A percentile compares a stretch with the other conserved stretches of the same genome.
phyloP scores from a whole-genome alignment of 2,888 invertebrate species.

The Epinotia demarniana region DNA sequence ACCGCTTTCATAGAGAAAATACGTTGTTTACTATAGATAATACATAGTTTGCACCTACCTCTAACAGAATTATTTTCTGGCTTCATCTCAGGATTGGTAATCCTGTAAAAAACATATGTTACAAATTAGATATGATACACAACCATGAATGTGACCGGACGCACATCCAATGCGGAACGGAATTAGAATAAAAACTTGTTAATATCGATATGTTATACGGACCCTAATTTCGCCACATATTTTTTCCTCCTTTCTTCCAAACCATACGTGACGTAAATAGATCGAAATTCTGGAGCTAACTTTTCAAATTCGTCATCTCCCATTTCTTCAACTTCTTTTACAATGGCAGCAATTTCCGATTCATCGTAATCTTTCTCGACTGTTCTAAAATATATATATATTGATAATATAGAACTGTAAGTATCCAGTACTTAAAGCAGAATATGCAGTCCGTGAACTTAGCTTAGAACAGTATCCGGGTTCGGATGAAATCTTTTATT shows the following conservation, averaged over 20 bases:
- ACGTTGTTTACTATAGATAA: too few species aligned
- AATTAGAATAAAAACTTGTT: neutral
- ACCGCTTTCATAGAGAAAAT: too few species aligned
- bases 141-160: neutral
- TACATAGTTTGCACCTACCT: slow-evolving; percentile 11
- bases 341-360: slow-evolving; percentile 67
- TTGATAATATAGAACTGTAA: neutral
- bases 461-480: too few species aligned
- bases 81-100: neutral
- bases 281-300: slow-evolving; percentile 64
- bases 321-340: slow-evolving; percentile 68
- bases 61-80: neutral
- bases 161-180: neutral
- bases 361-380: slow-evolving; percentile 65
- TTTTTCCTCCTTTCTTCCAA: slow-evolving; percentile 68
- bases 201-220: slow-evolving; percentile 11
- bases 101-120: slow-evolving; percentile 5
- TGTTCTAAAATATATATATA: slow-evolving; percentile 51
- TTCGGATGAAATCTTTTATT: too few species aligned
- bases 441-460: neutral
- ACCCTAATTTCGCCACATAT: slow-evolving; percentile 56
- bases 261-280: slow-evolving; percentile 67
- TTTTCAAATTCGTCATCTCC: slow-evolving; percentile 69
- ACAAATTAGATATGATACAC: neutral
- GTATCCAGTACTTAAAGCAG: neutral